Base-by-base conservation (phyloP, 2,888 invertebrate genomes). In the Choreutis nemorana region DNA sequence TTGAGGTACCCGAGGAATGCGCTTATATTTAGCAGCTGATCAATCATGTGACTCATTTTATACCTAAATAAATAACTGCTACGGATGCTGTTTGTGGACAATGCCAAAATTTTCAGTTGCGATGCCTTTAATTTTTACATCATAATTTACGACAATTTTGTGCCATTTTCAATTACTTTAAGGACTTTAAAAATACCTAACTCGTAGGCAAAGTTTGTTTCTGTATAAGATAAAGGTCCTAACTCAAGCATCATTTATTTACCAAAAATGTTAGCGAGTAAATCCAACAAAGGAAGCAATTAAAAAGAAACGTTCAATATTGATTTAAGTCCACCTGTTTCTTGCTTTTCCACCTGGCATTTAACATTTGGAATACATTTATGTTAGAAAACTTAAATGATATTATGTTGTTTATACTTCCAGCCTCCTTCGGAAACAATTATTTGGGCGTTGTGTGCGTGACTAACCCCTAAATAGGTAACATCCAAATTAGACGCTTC, bases 301-400 rank as follows among this genome's bases (percentile, higher is more conserved):
- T n/a, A 5, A 16, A 26, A 26, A 15, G 8, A 5, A 9, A 26
- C 26, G 26, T 30, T 32, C 37, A 39, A 30, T 41, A 24, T 37
- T 29, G 34, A 44, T 43, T 37, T 28, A 37, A 47, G 36, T 55
- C 47, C 72, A 75, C 75, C 73, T 75, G 75, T 72, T 65, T n/a
- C n/a, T n/a, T n/a, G 60, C 52, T 44, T 42, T 32, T 45, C 48
- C 72, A 73, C 73, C 71, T 73, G 73, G 65, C 48, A 31, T 37
- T 23, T 13, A 23, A 14, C 21, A 20, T 14, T n/a, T 33, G 21
- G 27, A 28, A 40, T 41, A 46, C 44, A 37, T 48, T 43, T n/a
- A n/a, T n/a, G n/a, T n/a, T n/a, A n/a, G n/a, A n/a, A n/a, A n/a
- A n/a, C n/a, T n/a, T n/a, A n/a, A n/a, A n/a, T n/a, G n/a, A n/a